Evolutionary conservation across 2,797 vertebrate genomes (phyloP), one percentile per base, ranked within the genome.

Genomic region (Rhynchonycteris naso): DNA sequence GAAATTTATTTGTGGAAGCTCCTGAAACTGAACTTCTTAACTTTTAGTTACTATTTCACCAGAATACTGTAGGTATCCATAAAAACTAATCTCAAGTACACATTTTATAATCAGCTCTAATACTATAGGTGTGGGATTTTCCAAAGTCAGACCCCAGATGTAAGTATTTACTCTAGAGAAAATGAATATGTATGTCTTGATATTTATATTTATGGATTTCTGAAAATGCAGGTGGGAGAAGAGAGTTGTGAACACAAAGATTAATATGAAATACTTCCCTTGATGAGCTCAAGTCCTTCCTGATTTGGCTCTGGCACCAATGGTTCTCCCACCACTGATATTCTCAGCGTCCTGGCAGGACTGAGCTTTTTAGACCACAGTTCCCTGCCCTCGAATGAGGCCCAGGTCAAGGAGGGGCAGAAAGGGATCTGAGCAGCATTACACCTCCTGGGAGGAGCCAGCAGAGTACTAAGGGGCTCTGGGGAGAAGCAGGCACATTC

Each of bases 81-180:
- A 87, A 89, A 68, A 76, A 84, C 54, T 47, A 81, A 90, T 71
- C 90, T 91, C 82, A 71, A 35, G n/a, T 65, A 88, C 83, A n/a
- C 1, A 7, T 71, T 38, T 78, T 47, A 91, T 19, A 78, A 79
- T 81, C 54, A 91, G 13, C 35, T 65, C 72, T 87, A 84, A 10
- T 92, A 90, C 72, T 33, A 1, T 28, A 43, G 19, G 84, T 69
- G 12, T 85, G 66, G 71, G 76, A 22, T 88, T 76, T 71, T 54
- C 85, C 72, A 90, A 56, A 68, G 61, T 21, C 76, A 75, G 33
- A 24, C 16, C 7, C 28, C 74, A 24, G 21, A 43, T 74, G 2
- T 47, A 68, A 85, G 33, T 65, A 66, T 54, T 90, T 63, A 91
- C 56, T 88, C 63, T n/a, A 82, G 10, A 80, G 72, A 71, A 87